A percentile compares a stretch with the other conserved stretches of the same genome.
phyloP scores from a whole-genome alignment of 1,140 invertebrate species.

The Drosophila ohnishii region DNA sequence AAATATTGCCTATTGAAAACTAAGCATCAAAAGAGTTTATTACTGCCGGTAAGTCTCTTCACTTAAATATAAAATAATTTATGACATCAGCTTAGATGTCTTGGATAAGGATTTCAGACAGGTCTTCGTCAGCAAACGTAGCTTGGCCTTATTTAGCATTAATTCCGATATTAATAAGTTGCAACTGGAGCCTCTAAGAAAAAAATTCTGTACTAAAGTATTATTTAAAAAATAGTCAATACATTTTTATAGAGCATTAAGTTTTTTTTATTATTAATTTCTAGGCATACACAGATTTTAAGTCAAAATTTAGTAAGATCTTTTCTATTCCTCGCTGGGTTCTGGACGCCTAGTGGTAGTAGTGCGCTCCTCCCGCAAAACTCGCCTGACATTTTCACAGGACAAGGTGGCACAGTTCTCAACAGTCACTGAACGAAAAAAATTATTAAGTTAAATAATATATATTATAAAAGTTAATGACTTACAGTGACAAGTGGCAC shows the following conservation, averaged over 20 bases:
- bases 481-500: slow-evolving; percentile 1
- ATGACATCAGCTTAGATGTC: too few species aligned
- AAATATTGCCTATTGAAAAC: too few species aligned
- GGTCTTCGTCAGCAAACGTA: not conserved
- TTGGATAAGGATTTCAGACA: too few species aligned
- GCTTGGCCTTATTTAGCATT: not conserved
- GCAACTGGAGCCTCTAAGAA: too few species aligned
- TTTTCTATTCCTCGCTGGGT: not conserved
- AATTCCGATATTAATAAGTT: too few species aligned
- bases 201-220: fast-evolving
- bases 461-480: fast-evolving
- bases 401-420: slow-evolving; percentile 2
- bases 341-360: not conserved
- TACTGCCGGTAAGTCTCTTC: too few species aligned
- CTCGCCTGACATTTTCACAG: slow-evolving; percentile 1
- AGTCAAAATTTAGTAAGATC: not conserved
- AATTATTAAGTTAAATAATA: too few species aligned
- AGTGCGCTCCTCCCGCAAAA: not conserved
- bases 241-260: not conserved
- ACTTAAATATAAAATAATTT: too few species aligned
- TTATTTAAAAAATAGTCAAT: too few species aligned
- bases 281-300: not conserved
- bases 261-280: not conserved
- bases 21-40: too few species aligned
- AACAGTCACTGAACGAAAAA: not conserved